Evolutionary conservation across 2,113 vertebrate genomes (phyloP).

Genomic region (Lutjanus erythropterus): DNA sequence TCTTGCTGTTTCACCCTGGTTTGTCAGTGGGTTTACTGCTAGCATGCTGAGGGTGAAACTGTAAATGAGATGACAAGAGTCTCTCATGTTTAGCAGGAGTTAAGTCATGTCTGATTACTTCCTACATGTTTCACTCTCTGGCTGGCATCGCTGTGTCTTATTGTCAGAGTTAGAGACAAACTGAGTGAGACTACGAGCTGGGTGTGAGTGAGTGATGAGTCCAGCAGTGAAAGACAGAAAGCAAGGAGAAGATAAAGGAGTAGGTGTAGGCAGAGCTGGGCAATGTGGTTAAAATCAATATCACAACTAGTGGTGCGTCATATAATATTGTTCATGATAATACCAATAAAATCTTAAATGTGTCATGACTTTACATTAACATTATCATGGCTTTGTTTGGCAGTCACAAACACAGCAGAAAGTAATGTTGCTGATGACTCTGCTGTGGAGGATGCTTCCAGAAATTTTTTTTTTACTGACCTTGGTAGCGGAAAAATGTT

Average conservation of each 20-base stretch:
- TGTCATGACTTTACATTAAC: not conserved
- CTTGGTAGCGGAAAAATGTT: no score
- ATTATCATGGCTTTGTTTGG: not conserved
- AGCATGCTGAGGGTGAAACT: conserved; percentile 22
- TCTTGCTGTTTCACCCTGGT: conserved; percentile 37
- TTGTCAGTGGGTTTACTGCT: conserved; percentile 13
- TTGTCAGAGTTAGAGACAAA: not conserved
- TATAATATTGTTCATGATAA: not conserved
- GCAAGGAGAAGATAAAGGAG: not conserved
- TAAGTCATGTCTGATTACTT: conserved; percentile 47
- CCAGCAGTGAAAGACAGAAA: not conserved
- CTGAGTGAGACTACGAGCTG: not conserved
- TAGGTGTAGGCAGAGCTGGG: not conserved
- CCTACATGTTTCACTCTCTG: conserved; percentile 23
- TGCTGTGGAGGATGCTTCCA: not conserved
- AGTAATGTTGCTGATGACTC: not conserved
- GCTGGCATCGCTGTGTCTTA: conserved; percentile 9
- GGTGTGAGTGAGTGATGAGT: conserved; percentile 4
- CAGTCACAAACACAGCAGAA: not conserved
- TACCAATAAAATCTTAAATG: not conserved
- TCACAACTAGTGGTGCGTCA: not conserved
- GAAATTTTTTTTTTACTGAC: not conserved
- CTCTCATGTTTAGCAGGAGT: conserved; percentile 17
- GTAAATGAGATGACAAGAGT: conserved; percentile 32
- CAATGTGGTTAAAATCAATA: not conserved